Evolutionary conservation across 1,140 invertebrate species (phyloP), one percentile per base, ranked within the genome.

Genomic region (Theocolax elegans): DNA sequence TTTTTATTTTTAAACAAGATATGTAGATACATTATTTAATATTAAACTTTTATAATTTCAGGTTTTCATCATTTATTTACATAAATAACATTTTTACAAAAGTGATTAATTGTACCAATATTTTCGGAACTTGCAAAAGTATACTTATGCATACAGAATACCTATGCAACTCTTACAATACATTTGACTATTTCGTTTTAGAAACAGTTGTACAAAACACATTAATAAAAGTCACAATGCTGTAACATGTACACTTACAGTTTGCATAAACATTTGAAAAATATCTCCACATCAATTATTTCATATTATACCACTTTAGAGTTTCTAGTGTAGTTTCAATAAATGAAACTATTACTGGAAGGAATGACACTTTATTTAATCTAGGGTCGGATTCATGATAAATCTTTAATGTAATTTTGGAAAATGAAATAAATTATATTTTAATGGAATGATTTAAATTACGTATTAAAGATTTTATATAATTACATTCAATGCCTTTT

Each of bases 61-160:
- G 0, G n/a, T 42, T 60, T 25, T 4, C 60, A 60, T n/a, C n/a
- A 1, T 35, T 38, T 71, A 71, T 71, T 56, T 71, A 71, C 68
- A 71, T 65, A 44, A 44, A 62, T 60, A 63, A 53, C 58, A 69
- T 42, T 63, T 49, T 56, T 69, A 63, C 40, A 6, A 54, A 48
- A 64, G 63, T 49, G 19, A 19, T 64, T 19, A 29, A 70, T 64
- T 21, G 49, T n/a, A 70, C 40, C 46, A 48, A n/a, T n/a, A n/a
- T n/a, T n/a, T 68, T 25, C 15, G 42, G 53, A 68, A 1, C 19
- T 8, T 15, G 53, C 17, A 59, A 59, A 56, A 56, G 40, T 17
- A 58, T 58, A 54, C 15, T 53, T 54, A 17, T 65, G n/a, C n/a
- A n/a, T n/a, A n/a, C n/a, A n/a, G n/a, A n/a, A n/a, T n/a, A n/a